Conservation (phyloP, 2,113 vertebrate species). For the Megaceryle maxima region DNA sequence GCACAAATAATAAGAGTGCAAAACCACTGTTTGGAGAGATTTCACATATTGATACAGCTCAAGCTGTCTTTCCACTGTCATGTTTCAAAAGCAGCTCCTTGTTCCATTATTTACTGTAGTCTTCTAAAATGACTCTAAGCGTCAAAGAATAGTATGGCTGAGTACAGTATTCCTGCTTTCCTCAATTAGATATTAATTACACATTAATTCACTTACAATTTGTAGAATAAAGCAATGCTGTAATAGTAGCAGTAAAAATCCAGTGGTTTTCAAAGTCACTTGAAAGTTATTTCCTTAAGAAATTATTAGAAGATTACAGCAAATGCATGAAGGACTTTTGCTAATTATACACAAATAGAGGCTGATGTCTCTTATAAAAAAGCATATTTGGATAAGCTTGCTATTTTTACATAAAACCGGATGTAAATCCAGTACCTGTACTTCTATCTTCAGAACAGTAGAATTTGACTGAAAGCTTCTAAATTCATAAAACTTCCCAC, state of each 20-base stretch:
- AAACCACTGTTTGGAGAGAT: background rate
- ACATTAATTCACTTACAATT: background rate
- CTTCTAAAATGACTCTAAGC: conserved; percentile 6
- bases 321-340: background rate
- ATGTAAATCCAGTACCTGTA: background rate
- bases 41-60: background rate
- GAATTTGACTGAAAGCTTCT: background rate
- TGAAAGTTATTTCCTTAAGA: background rate
- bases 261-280: background rate
- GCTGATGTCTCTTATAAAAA: background rate
- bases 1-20: background rate
- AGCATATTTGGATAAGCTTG: no score
- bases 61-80: background rate
- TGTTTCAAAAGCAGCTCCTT: conserved; percentile 2
- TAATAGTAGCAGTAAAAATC: background rate
- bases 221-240: background rate
- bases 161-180: background rate
- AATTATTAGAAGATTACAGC: background rate
- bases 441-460: background rate
- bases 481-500: background rate
- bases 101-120: background rate
- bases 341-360: background rate
- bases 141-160: background rate
- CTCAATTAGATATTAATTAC: background rate
- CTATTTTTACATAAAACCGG: background rate